Conservation (phyloP, 1,140 invertebrate genomes). For the Drosophila kikkawai region DNA sequence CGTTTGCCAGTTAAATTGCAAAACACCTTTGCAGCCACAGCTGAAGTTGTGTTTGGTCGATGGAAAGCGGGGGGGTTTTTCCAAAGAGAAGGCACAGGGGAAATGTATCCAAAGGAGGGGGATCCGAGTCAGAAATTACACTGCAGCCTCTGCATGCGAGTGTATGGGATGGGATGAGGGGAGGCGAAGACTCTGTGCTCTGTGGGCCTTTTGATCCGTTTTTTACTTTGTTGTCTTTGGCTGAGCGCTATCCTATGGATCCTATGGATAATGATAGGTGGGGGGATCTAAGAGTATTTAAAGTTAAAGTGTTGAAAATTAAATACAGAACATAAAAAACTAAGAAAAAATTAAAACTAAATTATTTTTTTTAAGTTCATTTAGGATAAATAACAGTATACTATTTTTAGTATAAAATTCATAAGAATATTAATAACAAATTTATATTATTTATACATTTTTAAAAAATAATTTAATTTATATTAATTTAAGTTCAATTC, state of each 20-base stretch:
- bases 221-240: slow-evolving; percentile 47
- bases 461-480: too few species aligned
- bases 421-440: too few species aligned
- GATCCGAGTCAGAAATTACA: slow-evolving; percentile 35
- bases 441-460: too few species aligned
- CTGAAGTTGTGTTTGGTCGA: slow-evolving; percentile 12
- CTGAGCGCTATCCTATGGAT: slow-evolving; percentile 50
- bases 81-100: neutral
- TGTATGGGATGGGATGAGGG: slow-evolving; percentile 10
- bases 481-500: neutral
- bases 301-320: neutral
- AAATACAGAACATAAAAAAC: neutral
- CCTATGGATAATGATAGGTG: slow-evolving; percentile 44
- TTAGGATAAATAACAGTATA: too few species aligned
- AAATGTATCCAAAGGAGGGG: slow-evolving; percentile 8
- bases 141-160: slow-evolving; percentile 19
- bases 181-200: neutral
- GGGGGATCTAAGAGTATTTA: slow-evolving; percentile 39
- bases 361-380: too few species aligned
- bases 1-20: slow-evolving; percentile 80
- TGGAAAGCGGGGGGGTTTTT: slow-evolving; percentile 1
- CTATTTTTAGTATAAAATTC: too few species aligned
- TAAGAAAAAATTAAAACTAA: neutral
- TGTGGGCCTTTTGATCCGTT: slow-evolving; percentile 66
- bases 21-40: slow-evolving; percentile 81